These are phyloP conservation scores for Atherinomorus stipes DNA, from an alignment of 2,113 vertebrate genomes.

Conservation along the genomic window DNA sequence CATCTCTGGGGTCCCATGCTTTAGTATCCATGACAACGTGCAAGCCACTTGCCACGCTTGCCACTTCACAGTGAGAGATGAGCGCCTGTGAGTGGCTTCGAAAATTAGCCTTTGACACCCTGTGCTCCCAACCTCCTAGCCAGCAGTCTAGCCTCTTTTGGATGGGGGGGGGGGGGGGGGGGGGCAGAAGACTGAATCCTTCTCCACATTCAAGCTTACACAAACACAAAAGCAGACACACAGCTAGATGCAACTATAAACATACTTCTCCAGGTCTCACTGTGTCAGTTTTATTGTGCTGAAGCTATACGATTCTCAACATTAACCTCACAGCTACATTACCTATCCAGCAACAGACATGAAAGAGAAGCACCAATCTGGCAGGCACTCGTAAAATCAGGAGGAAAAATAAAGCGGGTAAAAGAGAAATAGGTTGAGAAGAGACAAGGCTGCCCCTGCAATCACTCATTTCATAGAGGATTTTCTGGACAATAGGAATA, in stretches of 20 bases:
- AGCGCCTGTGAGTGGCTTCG: slow-evolving; percentile 79
- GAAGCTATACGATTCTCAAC: slow-evolving; percentile 70
- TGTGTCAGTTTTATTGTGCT: slow-evolving; percentile 66
- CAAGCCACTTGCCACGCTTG: slow-evolving; percentile 86
- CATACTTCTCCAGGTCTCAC: slow-evolving; percentile 51
- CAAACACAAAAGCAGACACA: slow-evolving; percentile 54
- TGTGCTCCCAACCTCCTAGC: slow-evolving; percentile 50
- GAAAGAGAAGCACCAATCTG: slow-evolving; percentile 35
- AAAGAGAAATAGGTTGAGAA: slow-evolving; percentile 38
- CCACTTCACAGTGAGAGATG: slow-evolving; percentile 86
- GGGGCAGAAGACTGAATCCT: slow-evolving; percentile 19
- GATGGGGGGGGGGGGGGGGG: slow-evolving; percentile 19
- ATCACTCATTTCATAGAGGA: slow-evolving; percentile 13
- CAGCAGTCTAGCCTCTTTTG: slow-evolving; percentile 50
- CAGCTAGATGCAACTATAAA: slow-evolving; percentile 48
- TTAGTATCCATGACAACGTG: slow-evolving; percentile 94
- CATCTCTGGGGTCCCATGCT: slow-evolving; percentile 95
- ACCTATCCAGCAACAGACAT: slow-evolving; percentile 48
- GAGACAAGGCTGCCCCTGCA: slow-evolving; percentile 19
- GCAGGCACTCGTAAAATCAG: slow-evolving; percentile 54
- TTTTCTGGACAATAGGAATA: slow-evolving; percentile 40
- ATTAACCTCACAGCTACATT: slow-evolving; percentile 76
- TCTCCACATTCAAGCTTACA: slow-evolving; percentile 45
- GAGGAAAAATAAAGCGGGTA: slow-evolving; percentile 45
- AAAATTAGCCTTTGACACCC: slow-evolving; percentile 86